phyloP scores from a whole-genome alignment of 2,113 vertebrate species.

The Vidua macroura region DNA sequence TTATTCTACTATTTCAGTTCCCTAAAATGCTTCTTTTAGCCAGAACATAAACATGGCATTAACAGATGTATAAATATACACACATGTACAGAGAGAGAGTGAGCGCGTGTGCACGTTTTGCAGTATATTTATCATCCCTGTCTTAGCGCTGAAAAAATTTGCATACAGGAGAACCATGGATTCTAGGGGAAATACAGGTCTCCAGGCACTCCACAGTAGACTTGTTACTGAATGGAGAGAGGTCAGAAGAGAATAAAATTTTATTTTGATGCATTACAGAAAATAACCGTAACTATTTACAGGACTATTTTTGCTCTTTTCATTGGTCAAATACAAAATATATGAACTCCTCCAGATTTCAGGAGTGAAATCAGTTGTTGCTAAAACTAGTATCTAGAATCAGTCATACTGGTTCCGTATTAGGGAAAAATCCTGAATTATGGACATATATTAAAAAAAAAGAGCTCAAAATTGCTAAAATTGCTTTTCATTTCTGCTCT shows the following conservation, averaged over 20 bases:
- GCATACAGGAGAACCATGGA: background rate
- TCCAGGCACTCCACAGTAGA: background rate
- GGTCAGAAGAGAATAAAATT: background rate
- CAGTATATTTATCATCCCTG: background rate
- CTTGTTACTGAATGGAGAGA: background rate
- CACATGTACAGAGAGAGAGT: background rate
- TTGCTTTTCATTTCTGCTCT: background rate
- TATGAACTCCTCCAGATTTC: background rate
- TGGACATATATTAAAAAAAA: background rate
- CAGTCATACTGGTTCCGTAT: background rate
- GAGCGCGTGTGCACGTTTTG: accelerated
- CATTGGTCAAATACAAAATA: background rate
- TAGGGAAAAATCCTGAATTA: background rate
- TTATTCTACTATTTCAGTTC: background rate
- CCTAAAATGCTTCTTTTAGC: background rate
- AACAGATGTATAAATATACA: background rate
- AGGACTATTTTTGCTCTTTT: background rate
- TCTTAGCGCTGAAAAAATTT: background rate
- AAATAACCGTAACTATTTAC: background rate
- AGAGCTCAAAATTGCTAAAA: background rate
- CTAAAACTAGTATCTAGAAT: background rate
- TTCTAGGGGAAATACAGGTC: background rate
- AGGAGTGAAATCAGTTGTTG: background rate
- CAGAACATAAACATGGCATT: background rate
- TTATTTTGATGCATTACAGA: background rate